Conservation (phyloP, 2,888 invertebrate genomes). For the Biston stratarius region DNA sequence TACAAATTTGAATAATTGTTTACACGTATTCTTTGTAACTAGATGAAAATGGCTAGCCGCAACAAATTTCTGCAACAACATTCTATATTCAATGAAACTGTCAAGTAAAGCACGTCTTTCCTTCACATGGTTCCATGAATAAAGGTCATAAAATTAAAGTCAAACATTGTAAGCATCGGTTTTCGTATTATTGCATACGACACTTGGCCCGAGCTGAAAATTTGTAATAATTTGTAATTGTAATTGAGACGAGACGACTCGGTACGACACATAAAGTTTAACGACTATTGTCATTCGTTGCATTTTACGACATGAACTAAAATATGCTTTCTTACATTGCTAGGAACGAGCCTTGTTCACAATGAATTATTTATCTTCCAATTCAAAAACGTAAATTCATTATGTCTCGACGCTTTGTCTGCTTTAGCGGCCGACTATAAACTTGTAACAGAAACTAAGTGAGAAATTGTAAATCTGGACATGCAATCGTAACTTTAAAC, state of each 20-base stretch:
- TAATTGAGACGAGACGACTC: constrained; percentile 78
- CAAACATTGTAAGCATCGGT: constrained; percentile 62
- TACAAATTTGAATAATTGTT: not conserved
- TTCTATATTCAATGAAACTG: constrained; percentile 37
- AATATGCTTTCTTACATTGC: constrained; percentile 77
- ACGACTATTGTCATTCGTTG: constrained; percentile 78
- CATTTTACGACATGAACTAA: constrained; percentile 80
- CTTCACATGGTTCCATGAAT: constrained; percentile 43
- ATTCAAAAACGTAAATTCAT: constrained; percentile 75
- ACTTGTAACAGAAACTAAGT: constrained; percentile 61
- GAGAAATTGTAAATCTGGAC: constrained; percentile 67
- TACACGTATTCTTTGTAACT: constrained; percentile 11
- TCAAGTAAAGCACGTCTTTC: constrained; percentile 29
- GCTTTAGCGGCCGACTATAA: constrained; percentile 56
- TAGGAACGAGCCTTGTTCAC: constrained; percentile 68
- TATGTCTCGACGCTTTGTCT: constrained; percentile 67
- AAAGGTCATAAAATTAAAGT: constrained; percentile 46
- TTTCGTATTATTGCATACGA: constrained; percentile 66
- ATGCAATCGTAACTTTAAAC: constrained; percentile 47
- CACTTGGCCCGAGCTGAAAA: constrained; percentile 66
- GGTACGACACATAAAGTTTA: constrained; percentile 77
- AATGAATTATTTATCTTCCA: constrained; percentile 82
- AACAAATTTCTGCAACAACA: constrained; percentile 34
- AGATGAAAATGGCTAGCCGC: constrained; percentile 9
- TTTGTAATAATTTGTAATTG: constrained; percentile 85